Conservation (phyloP, 2,113 vertebrate species). For the Calonectris borealis region DNA sequence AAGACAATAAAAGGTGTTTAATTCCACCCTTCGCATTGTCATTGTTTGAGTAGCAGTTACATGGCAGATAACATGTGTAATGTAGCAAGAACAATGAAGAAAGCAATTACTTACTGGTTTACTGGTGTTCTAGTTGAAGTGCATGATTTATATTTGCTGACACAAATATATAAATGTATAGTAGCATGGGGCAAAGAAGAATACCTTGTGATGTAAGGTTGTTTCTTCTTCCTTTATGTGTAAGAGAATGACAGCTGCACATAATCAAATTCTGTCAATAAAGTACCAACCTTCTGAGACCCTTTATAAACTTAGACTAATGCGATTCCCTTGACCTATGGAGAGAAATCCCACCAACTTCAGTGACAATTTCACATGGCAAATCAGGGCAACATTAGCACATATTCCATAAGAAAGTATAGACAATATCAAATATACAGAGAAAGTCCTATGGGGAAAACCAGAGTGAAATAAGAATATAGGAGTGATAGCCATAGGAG, state of each 20-base stretch:
- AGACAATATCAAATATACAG: background rate
- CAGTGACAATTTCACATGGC: background rate
- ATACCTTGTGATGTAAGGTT: background rate
- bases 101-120: background rate
- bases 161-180: background rate
- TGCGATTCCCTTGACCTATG: background rate
- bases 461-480: background rate
- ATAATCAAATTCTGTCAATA: background rate
- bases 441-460: background rate
- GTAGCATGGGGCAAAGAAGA: background rate
- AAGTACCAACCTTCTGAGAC: background rate
- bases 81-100: background rate
- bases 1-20: background rate
- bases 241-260: background rate
- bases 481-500: background rate
- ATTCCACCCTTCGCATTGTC: background rate
- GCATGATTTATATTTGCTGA: background rate
- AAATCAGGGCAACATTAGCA: background rate
- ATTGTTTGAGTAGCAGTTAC: conserved; percentile 10
- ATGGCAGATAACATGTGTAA: background rate
- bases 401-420: background rate
- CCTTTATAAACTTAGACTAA: background rate
- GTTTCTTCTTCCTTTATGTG: background rate
- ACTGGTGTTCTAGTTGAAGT: background rate
- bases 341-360: background rate